A percentile compares a stretch with the other conserved stretches of the same genome.
Conservation (phyloP, 2,113 vertebrate genomes). For the Steatornis caripensis region DNA sequence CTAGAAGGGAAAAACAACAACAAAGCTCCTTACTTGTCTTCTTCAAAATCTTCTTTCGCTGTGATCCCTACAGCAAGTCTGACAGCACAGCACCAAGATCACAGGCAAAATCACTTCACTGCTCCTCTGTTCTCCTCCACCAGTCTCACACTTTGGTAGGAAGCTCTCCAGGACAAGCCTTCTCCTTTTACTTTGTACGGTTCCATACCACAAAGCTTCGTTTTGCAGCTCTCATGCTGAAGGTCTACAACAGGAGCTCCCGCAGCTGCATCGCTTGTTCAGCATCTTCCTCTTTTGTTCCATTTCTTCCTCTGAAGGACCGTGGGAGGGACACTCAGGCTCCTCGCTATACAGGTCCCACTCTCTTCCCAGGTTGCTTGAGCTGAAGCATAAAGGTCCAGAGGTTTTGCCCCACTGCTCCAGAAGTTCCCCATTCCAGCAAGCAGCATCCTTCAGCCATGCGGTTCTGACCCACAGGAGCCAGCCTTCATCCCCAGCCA, state of each 20-base stretch:
- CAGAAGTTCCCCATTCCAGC: neutral
- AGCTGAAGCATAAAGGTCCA: neutral
- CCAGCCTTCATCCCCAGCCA: neutral
- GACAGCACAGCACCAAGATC: neutral
- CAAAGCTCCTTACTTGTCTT: neutral
- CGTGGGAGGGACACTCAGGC: neutral
- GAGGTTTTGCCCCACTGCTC: neutral
- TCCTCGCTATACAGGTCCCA: neutral
- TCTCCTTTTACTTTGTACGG: neutral
- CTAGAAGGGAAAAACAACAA: neutral
- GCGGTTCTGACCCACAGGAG: neutral
- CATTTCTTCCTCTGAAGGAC: neutral
- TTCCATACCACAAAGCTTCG: neutral
- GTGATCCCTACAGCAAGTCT: neutral
- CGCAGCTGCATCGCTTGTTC: neutral
- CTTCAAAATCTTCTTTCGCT: neutral
- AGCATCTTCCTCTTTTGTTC: neutral
- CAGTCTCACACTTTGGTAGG: neutral
- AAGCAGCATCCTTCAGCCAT: neutral
- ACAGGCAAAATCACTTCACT: neutral
- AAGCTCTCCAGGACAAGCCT: neutral
- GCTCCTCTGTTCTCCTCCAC: neutral
- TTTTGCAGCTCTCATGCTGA: neutral
- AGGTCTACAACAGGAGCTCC: neutral
- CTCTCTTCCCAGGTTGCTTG: neutral